Evolutionary conservation across 2,797 vertebrate genomes (phyloP), one percentile per base, ranked within the genome.

Genomic region (Poeciliopsis paucimaculata): DNA sequence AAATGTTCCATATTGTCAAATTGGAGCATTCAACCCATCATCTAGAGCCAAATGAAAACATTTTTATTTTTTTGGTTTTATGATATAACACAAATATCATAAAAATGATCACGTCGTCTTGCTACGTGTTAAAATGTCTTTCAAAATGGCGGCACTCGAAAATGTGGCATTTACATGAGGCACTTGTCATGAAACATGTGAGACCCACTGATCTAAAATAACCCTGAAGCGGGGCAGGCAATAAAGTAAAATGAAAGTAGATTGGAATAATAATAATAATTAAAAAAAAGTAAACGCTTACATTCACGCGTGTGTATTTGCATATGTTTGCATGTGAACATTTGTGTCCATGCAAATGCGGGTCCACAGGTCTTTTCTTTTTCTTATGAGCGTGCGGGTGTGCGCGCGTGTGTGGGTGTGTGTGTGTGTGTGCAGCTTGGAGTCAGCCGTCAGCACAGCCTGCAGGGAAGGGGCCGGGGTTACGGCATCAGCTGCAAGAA

Each of bases 401-500:
- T 39, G 46, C 0, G 46, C 5, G 5, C 5, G 49, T 0, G 47
- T 8, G 45, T 73, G 36, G 72, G 55, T 15, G 45, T 62, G 31
- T 76, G 49, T 79, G 75, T 77, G 76, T 77, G 64, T 70, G 78
- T 45, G 83, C 86, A 90, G 91, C 92, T 93, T 85, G 82, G 92
- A 95, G 93, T 92, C 92, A 89, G 94, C 93, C 92, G 90, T 94
- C 92, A 94, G 94, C 93, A 89, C 90, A 90, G 94, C 94, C 93
- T 95, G 94, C 93, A 95, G 94, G 94, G 92, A 93, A 93, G 93
- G 91, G 93, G 92, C 92, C 88, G 80, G 93, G 94, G 94, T 95
- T 94, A 95, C 90, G 93, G 94, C 94, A 95, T 95, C 94, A 95
- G 94, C 94, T 95, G 94, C 94, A 91, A 95, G 94, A 93, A 90